These are phyloP conservation scores for Fistularia tabacaria DNA, from an alignment of 2,797 vertebrate species.

Conservation along the genomic window DNA sequence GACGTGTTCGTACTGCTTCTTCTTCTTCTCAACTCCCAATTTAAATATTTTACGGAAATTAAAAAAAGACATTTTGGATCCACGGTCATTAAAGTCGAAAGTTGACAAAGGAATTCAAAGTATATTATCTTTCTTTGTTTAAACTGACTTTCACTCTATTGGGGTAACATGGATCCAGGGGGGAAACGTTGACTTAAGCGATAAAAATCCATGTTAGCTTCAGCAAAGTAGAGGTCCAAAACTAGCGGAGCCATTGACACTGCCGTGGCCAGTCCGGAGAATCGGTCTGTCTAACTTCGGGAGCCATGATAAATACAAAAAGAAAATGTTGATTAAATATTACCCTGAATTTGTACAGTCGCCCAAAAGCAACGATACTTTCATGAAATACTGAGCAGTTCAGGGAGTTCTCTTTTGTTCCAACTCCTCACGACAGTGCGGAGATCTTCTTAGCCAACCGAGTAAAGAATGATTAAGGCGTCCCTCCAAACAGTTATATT, in stretches of 20 bases:
- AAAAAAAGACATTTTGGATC: conserved; percentile 88
- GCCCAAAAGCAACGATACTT: conserved; percentile 5
- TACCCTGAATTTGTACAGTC: conserved; percentile 5
- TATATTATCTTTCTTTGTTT: not conserved
- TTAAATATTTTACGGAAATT: conserved; percentile 99
- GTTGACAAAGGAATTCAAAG: conserved; percentile 15
- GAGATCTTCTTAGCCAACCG: conserved; percentile 37
- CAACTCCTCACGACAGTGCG: conserved; percentile 50
- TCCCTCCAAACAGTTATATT: conserved; percentile 24
- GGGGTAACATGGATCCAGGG: not conserved
- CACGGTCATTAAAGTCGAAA: conserved; percentile 16
- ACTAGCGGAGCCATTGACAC: conserved; percentile 61
- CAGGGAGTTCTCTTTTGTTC: conserved; percentile 48
- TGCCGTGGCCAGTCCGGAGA: conserved; percentile 27
- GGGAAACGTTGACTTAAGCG: conserved; percentile 6
- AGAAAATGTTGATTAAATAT: conserved; percentile 3
- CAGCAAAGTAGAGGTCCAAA: conserved; percentile 7
- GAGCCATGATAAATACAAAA: conserved; percentile 20
- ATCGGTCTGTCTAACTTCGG: conserved; percentile 12
- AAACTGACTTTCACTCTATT: not conserved
- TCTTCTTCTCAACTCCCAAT: conserved; percentile 91
- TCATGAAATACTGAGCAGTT: conserved; percentile 28
- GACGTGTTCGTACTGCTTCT: conserved; percentile 96
- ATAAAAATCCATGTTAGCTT: conserved; percentile 10
- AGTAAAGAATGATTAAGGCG: conserved; percentile 6